Evolutionary conservation across 30 jellyfish, hydroid and myxozoan species (phyloP), one percentile per base, ranked within the genome.

Genomic region (Morbakka virulenta): DNA sequence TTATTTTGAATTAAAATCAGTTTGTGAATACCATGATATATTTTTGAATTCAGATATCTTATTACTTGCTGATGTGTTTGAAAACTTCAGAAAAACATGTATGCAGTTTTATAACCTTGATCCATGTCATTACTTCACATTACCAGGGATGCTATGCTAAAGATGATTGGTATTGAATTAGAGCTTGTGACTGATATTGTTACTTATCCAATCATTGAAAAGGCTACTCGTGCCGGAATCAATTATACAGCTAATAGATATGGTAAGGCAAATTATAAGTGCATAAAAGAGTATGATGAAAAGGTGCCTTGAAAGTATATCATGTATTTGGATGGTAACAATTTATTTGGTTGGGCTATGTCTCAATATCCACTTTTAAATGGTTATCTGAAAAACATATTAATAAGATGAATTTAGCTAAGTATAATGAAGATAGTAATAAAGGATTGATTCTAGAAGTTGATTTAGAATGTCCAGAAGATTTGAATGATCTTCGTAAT

Each of bases 271-370:
- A n/a, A n/a, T n/a, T n/a, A n/a, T n/a, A n/a, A n/a, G n/a, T 26
- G 51, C 64, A 50, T 47, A 64, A n/a, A 62, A 34, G 2, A 4
- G 23, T 77, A 32, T 62, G 70, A 84, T 62, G 53, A 33, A 23
- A 47, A 62, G 71, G 62, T 26, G 35, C 52, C 73, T 1, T 87
- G 17, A n/a, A n/a, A n/a, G n/a, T n/a, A n/a, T n/a, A n/a, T n/a
- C n/a, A n/a, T n/a, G n/a, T n/a, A n/a, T n/a, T n/a, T n/a, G n/a
- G n/a, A n/a, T n/a, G n/a, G n/a, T n/a, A n/a, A n/a, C n/a, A n/a
- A n/a, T n/a, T n/a, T 71, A 26, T 72, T 74, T 76, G 94, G 94
- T 2, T 88, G 96, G 95, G 96, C 96, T 9, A 88, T 88, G 97
- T 0, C 63, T 1, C 87, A 86, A 50, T 29, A 61, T 3, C 74